Evolutionary conservation across 2,797 vertebrate genomes (phyloP).

Genomic region (Sebastes melanostomus): DNA sequence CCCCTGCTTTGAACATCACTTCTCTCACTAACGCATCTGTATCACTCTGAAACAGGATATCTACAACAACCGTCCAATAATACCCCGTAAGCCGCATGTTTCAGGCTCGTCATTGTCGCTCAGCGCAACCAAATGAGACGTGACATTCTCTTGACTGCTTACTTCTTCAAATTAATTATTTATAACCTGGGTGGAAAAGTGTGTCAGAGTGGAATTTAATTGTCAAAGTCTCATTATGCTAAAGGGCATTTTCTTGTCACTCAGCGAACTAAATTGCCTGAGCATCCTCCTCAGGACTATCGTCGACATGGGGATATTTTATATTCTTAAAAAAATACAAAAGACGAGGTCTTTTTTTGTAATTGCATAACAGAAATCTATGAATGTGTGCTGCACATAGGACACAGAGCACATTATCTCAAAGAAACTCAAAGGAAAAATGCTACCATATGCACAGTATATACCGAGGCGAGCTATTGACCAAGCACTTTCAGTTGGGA

Average conservation of each 20-base stretch:
- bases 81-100: constrained; percentile 58
- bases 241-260: constrained; percentile 81
- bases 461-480: constrained; percentile 29
- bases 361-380: neutral
- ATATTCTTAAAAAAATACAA: neutral
- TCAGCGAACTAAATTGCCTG: constrained; percentile 66
- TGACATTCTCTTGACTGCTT: constrained; percentile 77
- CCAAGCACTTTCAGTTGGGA: constrained; percentile 47
- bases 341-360: neutral
- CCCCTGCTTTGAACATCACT: constrained; percentile 26
- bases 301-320: constrained; percentile 27
- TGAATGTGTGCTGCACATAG: neutral
- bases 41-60: constrained; percentile 40
- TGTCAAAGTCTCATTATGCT: constrained; percentile 77
- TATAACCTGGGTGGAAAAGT: constrained; percentile 76
- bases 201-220: constrained; percentile 77
- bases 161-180: constrained; percentile 82
- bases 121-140: constrained; percentile 71
- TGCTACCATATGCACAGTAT: neutral
- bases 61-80: constrained; percentile 52
- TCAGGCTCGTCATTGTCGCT: constrained; percentile 59
- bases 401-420: neutral
- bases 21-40: constrained; percentile 45
- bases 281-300: constrained; percentile 41
- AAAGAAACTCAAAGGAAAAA: neutral